Evolutionary conservation across 2,797 vertebrate genomes (phyloP).

Genomic region (Microctenopoma lineatum): DNA sequence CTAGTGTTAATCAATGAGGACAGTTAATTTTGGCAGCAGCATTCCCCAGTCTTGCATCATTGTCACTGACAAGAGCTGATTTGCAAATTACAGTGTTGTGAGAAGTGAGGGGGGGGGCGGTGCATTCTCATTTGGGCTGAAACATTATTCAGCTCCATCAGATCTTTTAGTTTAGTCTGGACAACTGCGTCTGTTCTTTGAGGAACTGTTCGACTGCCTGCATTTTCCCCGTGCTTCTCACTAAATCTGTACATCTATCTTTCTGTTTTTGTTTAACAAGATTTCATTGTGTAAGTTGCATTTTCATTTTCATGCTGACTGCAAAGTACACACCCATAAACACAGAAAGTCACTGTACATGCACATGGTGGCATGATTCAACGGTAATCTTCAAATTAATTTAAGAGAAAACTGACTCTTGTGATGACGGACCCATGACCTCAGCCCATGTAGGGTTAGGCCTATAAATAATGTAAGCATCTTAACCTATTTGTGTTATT

Average conservation of each 20-base stretch:
- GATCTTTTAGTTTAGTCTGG: conserved; percentile 24
- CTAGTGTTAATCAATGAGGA: conserved; percentile 67
- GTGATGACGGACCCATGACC: conserved; percentile 45
- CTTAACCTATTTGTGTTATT: conserved; percentile 40
- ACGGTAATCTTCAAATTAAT: conserved; percentile 75
- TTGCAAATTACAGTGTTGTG: conserved; percentile 52
- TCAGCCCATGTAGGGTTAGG: conserved; percentile 32
- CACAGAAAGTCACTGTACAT: conserved; percentile 39
- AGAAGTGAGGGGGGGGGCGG: conserved; percentile 17
- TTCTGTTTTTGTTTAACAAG: conserved; percentile 15
- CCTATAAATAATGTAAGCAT: conserved; percentile 47
- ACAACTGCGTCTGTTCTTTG: conserved; percentile 52
- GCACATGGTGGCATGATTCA: conserved; percentile 58
- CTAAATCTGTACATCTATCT: background rate
- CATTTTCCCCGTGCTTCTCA: conserved; percentile 13
- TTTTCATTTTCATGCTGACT: conserved; percentile 1
- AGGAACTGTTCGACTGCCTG: conserved; percentile 15
- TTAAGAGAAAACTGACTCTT: conserved; percentile 59
- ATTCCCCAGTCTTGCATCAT: conserved; percentile 45
- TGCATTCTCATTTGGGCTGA: conserved; percentile 27
- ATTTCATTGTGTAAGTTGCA: conserved; percentile 11
- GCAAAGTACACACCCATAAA: conserved; percentile 1
- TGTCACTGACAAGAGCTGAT: conserved; percentile 59
- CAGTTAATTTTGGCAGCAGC: conserved; percentile 63
- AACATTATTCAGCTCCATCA: conserved; percentile 32